phyloP scores from a whole-genome alignment of 1,140 invertebrate genomes.

The Chionoecetes opilio region DNA sequence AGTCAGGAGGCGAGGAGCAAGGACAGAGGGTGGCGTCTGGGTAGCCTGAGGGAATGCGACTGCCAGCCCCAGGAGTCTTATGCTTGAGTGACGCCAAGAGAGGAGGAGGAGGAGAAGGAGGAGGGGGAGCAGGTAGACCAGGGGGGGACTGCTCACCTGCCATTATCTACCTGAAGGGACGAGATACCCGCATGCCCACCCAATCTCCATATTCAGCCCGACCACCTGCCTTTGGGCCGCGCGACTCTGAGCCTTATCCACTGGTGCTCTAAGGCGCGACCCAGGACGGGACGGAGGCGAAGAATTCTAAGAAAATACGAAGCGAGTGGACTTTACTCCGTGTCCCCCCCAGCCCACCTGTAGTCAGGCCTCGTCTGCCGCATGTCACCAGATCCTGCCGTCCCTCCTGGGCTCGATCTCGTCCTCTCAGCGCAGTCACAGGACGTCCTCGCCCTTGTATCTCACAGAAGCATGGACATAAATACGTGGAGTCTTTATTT shows the following conservation, averaged over 20 bases:
- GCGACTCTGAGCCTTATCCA: slow-evolving; percentile 46
- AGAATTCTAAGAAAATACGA: slow-evolving; percentile 77
- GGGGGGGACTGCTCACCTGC: slow-evolving; percentile 80
- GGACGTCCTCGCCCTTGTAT: neutral
- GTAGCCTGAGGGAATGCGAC: slow-evolving; percentile 79
- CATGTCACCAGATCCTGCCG: slow-evolving; percentile 54
- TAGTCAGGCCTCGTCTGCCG: slow-evolving; percentile 70
- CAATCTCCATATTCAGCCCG: slow-evolving; percentile 71
- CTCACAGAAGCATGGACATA: neutral
- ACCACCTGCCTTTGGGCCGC: slow-evolving; percentile 55
- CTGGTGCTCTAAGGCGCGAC: slow-evolving; percentile 54
- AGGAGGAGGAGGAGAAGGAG: slow-evolving; percentile 76
- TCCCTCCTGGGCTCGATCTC: slow-evolving; percentile 27
- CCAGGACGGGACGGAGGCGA: slow-evolving; percentile 52
- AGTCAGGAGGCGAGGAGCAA: slow-evolving; percentile 51
- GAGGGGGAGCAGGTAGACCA: slow-evolving; percentile 66
- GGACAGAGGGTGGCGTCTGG: slow-evolving; percentile 77
- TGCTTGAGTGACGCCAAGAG: slow-evolving; percentile 80
- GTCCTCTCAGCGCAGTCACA: neutral
- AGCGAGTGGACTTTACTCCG: slow-evolving; percentile 67
- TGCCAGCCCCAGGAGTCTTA: slow-evolving; percentile 77
- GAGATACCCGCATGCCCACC: slow-evolving; percentile 79
- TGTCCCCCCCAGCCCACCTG: slow-evolving; percentile 77
- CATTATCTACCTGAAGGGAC: slow-evolving; percentile 81
- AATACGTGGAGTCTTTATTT: neutral